Conservation (phyloP, 2,797 vertebrate genomes). For the Silurus aristotelis region DNA sequence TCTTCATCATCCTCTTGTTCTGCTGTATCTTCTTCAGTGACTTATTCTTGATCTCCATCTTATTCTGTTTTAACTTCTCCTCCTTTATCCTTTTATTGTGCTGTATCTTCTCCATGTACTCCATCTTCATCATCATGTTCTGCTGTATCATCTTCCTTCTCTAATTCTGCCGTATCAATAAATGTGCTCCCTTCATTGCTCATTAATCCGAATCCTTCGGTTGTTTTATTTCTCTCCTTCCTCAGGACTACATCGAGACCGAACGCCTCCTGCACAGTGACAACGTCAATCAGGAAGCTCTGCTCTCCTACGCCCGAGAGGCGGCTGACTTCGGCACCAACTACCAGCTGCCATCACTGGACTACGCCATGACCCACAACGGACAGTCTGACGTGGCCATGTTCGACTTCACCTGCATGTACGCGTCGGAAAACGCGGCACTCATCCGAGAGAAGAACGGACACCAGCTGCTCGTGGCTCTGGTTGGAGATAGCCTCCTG, state of each 20-base stretch:
- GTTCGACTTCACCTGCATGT: conserved; percentile 99
- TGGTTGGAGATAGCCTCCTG: conserved; percentile 94
- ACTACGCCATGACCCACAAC: conserved; percentile 94
- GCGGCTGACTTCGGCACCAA: conserved; percentile 96
- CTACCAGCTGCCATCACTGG: conserved; percentile 94
- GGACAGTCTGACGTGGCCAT: conserved; percentile 93
- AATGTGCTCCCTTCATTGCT: no score
- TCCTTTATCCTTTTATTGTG: no score
- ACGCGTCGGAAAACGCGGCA: conserved; percentile 92
- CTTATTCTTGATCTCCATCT: no score
- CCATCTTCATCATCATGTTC: not conserved
- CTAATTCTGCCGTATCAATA: not conserved
- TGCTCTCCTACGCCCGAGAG: conserved; percentile 91
- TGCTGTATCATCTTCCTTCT: not conserved
- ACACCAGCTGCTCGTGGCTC: conserved; percentile 85
- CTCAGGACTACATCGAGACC: conserved; percentile 88
- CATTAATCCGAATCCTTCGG: no score
- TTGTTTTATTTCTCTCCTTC: not conserved
- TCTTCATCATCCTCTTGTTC: no score
- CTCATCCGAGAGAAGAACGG: conserved; percentile 86
- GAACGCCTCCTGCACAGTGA: conserved; percentile 85
- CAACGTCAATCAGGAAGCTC: conserved; percentile 89
- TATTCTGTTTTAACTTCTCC: no score
- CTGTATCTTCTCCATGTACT: not conserved
- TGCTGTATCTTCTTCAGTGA: no score